Percentiles rank a stretch among this genome's conserved stretches.
Conservation (phyloP, 2,888 invertebrate species). For the Galeopsomyia nigrocyanea region DNA sequence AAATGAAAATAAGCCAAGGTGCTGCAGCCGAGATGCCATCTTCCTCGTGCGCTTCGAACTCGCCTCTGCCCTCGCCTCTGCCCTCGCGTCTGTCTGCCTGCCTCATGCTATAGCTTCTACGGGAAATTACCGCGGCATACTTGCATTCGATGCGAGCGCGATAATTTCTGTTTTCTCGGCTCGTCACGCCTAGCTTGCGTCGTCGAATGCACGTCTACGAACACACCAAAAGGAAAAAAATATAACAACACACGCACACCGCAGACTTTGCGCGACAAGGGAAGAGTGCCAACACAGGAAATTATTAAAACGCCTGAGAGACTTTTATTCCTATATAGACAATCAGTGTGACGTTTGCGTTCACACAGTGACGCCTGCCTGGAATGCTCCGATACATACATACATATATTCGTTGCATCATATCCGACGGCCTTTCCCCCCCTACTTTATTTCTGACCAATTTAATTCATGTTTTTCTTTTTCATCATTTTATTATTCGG, state of each 20-base stretch:
- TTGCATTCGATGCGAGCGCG: slow-evolving; percentile 53
- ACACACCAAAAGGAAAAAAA: slow-evolving; percentile 24
- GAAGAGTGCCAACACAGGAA: slow-evolving; percentile 47
- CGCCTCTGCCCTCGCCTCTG: not conserved
- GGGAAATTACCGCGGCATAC: slow-evolving; percentile 52
- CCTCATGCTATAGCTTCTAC: too few species aligned
- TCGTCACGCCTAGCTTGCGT: slow-evolving; percentile 52
- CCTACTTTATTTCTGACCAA: not conserved
- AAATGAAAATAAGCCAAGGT: slow-evolving; percentile 57
- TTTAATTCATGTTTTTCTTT: not conserved
- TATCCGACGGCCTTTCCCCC: slow-evolving; percentile 3
- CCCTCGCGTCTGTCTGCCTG: slow-evolving; percentile 17
- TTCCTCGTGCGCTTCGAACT: slow-evolving; percentile 41
- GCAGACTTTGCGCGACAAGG: slow-evolving; percentile 10
- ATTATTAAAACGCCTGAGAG: slow-evolving; percentile 48
- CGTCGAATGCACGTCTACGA: slow-evolving; percentile 31
- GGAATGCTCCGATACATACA: slow-evolving; percentile 42
- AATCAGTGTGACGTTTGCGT: slow-evolving; percentile 21
- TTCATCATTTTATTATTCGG: not conserved
- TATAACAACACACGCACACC: slow-evolving; percentile 8
- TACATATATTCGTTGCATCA: slow-evolving; percentile 1
- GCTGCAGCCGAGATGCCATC: slow-evolving; percentile 56
- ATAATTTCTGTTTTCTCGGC: slow-evolving; percentile 55
- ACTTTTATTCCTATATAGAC: not conserved
- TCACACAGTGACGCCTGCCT: slow-evolving; percentile 16